Percentiles rank a stretch among this genome's conserved stretches.
These are phyloP conservation scores for Pomacea canaliculata DNA, from an alignment of 2,888 invertebrate genomes.

Conservation along the genomic window DNA sequence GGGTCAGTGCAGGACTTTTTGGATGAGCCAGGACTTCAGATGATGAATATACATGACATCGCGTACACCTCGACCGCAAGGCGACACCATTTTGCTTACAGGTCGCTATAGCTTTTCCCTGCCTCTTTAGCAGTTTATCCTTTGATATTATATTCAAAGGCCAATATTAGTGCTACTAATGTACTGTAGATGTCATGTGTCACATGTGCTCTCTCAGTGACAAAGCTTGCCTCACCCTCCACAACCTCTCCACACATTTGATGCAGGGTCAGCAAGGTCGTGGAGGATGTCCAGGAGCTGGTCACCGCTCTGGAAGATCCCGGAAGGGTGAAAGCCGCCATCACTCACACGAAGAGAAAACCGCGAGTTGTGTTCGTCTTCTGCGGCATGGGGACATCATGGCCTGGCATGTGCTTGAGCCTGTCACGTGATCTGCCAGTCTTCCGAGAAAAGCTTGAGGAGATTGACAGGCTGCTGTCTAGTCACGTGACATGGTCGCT, in stretches of 20 bases:
- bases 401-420: conserved; percentile 48
- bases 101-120: not conserved
- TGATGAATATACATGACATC: conserved; percentile 25
- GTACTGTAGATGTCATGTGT: too few relatives aligned
- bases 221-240: too few relatives aligned
- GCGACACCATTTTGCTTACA: conserved; percentile 29
- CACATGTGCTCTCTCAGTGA: too few relatives aligned
- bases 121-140: too few relatives aligned
- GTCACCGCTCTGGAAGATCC: conserved; percentile 3
- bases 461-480: not conserved
- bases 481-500: not conserved
- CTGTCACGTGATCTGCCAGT: conserved; percentile 31
- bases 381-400: conserved; percentile 49
- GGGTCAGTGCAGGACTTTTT: conserved; percentile 26
- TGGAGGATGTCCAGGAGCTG: conserved; percentile 20
- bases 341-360: not conserved
- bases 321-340: not conserved
- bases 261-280: conserved; percentile 15
- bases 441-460: conserved; percentile 28
- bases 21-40: conserved; percentile 7
- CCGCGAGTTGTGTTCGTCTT: conserved; percentile 41
- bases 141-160: too few relatives aligned
- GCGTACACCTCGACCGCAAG: conserved; percentile 37
- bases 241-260: too few relatives aligned
- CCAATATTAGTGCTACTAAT: too few relatives aligned